phyloP scores from a whole-genome alignment of 2,797 vertebrate genomes.

The Kryptopterus vitreolus region DNA sequence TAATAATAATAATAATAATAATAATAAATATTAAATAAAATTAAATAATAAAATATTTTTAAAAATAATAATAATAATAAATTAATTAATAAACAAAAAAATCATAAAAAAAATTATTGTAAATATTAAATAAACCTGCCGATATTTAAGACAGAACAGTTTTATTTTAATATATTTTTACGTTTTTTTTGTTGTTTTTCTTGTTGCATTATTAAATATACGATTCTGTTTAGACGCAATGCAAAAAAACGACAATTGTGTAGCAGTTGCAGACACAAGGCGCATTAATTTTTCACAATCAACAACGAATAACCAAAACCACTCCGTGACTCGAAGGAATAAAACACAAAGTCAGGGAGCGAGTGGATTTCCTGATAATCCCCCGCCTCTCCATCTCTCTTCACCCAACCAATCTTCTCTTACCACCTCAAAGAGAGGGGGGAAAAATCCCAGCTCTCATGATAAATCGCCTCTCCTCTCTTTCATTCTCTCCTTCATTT shows the following conservation, averaged over 20 bases:
- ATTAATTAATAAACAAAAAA: too few species aligned
- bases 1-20: too few species aligned
- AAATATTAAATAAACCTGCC: not conserved
- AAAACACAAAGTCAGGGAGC: constrained; percentile 33
- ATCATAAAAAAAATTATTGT: too few species aligned
- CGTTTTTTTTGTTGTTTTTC: too few species aligned
- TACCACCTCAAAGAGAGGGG: constrained; percentile 45
- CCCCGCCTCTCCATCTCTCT: constrained; percentile 41
- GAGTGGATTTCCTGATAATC: constrained; percentile 25
- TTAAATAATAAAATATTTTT: too few species aligned
- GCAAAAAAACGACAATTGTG: too few species aligned
- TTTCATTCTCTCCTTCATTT: constrained; percentile 53
- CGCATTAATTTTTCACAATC: not conserved
- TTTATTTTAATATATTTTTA: not conserved
- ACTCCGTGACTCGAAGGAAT: constrained; percentile 5
- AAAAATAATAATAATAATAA: too few species aligned
- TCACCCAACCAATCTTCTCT: constrained; percentile 42
- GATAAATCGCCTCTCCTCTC: constrained; percentile 60
- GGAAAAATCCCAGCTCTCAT: constrained; percentile 35
- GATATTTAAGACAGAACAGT: not conserved
- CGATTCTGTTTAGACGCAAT: not conserved
- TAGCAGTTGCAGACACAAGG: not conserved
- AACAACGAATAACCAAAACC: not conserved
- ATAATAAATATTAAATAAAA: too few species aligned
- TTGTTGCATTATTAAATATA: not conserved